Percentiles rank a stretch among this genome's conserved stretches.
phyloP scores from a whole-genome alignment of 2,797 vertebrate genomes.

The Dromococcyx pavoninus region DNA sequence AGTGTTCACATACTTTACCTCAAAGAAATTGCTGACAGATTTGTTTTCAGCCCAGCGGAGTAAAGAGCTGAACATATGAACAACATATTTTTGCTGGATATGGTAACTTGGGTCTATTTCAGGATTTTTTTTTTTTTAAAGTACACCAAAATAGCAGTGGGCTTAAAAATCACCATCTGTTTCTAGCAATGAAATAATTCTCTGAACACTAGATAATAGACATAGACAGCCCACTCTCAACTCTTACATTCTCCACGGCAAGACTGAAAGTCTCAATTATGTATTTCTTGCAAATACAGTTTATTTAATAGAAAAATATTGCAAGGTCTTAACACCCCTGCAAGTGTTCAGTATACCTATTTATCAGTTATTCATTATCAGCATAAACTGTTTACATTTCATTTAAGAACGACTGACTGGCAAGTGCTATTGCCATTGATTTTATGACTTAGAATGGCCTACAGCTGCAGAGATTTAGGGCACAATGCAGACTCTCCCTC shows the following conservation, averaged over 20 bases:
- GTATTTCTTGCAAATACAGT: not conserved
- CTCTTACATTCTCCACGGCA: not conserved
- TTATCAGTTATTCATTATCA: not conserved
- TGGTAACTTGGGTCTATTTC: constrained; percentile 77
- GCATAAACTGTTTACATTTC: not conserved
- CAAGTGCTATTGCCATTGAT: not conserved
- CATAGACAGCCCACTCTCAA: not conserved
- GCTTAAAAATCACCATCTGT: constrained; percentile 77
- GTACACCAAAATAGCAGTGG: constrained; percentile 72
- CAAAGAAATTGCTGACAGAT: constrained; percentile 77
- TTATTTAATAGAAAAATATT: not conserved
- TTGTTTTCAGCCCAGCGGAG: constrained; percentile 73
- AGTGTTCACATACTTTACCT: constrained; percentile 68
- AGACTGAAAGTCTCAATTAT: not conserved
- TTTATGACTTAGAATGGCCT: not conserved
- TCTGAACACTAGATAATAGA: constrained; percentile 17
- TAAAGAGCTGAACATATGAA: constrained; percentile 78
- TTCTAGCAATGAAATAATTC: constrained; percentile 49
- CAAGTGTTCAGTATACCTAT: not conserved
- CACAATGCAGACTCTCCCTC: not conserved
- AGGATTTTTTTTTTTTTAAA: constrained; percentile 48
- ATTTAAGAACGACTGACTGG: not conserved
- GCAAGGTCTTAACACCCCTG: not conserved
- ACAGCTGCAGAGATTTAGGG: not conserved
- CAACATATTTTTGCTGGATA: constrained; percentile 72